Evolutionary conservation across 2,113 vertebrate genomes (phyloP), one percentile per base, ranked within the genome.

Genomic region (Cyphomyrus plagiostoma): DNA sequence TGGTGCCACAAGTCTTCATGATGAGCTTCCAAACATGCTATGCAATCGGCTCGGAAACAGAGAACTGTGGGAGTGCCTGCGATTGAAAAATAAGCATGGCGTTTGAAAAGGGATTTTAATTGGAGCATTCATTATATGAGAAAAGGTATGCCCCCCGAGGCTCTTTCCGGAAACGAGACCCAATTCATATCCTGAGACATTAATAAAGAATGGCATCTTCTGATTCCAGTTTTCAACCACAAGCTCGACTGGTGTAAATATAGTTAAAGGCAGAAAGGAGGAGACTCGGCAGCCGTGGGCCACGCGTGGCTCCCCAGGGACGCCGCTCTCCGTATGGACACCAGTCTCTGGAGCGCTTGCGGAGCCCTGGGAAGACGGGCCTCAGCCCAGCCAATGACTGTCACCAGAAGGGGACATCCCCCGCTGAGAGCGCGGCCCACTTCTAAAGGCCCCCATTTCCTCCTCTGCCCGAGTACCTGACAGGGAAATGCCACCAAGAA

Each of bases 101-200:
- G 15, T 49, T 62, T 58, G 52, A 62, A 62, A 88, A n/a, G 86
- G 49, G 86, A 88, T 62, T 88, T 88, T 88, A 88, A 88, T 88
- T 62, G 87, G 53, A n/a, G 53, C 86, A 49, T 88, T 88, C 86
- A 58, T 88, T 88, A 58, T 52, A 56, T 62, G 53, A 46, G 87
- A 88, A 62, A 88, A 62, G 86, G 53, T 42, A 35, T 30, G 15
- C 1, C 35, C 87, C 87, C 21, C 8, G 17, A 66, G 87, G 87
- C 53, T 45, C 52, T 46, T 88, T 88, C 87, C 53, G 56, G 87
- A 53, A 66, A 88, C 56, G 49, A 50, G 35, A 66, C 56, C 87
- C 87, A 46, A 15, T 66, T 88, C 87, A 58, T 42, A 88, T 62
- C 87, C 30, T 45, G 53, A 88, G 53, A 88, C 56, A 62, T 62